Evolutionary conservation across 2,888 invertebrate species (phyloP), one percentile per base, ranked within the genome.

Genomic region (Ischnus inquisitorius): DNA sequence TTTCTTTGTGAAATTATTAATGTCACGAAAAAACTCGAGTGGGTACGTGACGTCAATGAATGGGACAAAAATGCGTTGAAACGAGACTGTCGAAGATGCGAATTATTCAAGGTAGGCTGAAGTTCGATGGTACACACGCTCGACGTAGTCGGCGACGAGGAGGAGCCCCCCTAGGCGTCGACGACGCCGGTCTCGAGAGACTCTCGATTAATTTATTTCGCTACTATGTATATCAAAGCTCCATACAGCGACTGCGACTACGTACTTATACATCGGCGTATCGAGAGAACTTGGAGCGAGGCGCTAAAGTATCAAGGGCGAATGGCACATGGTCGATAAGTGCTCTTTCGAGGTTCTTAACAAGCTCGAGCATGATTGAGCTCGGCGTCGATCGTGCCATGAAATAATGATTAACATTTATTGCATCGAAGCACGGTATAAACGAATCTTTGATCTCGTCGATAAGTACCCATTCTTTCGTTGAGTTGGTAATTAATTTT

Each of bases 111-210:
- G 28, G 25, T 10, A 39, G 16, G 74, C 51, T 19, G 69, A 68
- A 25, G 48, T 4, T 34, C 41, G 60, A 54, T 48, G 12, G 48
- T 43, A 34, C 54, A 51, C 64, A 39, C 82, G 69, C 79, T 82
- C 80, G 83, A 80, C 78, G 75, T 78, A 71, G 60, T 69, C 80
- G 62, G 79, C 65, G 71, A 72, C 57, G 65, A 72, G 69, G 34
- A 34, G 34, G 34, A 34, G 34, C 34, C 34, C 51, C 51, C 80
- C 54, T 43, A 80, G 79, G 68, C 71, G 80, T 80, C 83, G 79
- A 46, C 34, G 83, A 78, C 74, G 57, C 43, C 48, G 69, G 85
- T 82, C 83, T 85, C 85, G 71, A 85, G 79, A 80, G 85, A 39
- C 77, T 57, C 85, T 82, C 60, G 57, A 78, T 60, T 75, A 77